Conservation (phyloP, 2,113 vertebrate genomes). For the Desmodus rotundus region DNA sequence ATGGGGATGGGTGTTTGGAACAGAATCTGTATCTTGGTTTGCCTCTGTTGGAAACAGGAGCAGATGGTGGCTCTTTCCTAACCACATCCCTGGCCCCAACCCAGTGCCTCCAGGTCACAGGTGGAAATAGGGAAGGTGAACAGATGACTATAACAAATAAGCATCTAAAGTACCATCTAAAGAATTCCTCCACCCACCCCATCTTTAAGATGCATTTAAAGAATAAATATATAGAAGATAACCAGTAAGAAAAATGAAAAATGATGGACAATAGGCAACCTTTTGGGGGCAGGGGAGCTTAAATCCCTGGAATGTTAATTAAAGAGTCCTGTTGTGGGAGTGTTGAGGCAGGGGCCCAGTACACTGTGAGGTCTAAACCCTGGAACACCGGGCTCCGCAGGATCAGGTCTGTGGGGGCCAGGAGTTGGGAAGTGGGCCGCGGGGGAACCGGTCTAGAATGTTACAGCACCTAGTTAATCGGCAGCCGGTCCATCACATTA, state of each 20-base stretch:
- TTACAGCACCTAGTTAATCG: conserved; percentile 83
- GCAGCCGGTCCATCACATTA: conserved; percentile 84
- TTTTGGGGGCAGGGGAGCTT: neutral
- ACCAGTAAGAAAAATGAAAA: neutral
- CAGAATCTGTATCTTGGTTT: neutral
- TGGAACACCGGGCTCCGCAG: neutral
- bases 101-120: accelerated
- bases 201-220: neutral
- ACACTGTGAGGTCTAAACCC: neutral
- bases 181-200: neutral
- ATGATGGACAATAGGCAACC: neutral
- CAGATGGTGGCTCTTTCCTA: neutral
- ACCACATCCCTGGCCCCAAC: neutral
- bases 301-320: neutral
- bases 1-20: neutral
- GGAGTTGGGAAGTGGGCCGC: conserved; percentile 70
- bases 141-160: neutral
- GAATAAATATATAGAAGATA: neutral
- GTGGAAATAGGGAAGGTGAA: neutral
- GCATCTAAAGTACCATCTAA: neutral
- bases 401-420: conserved; percentile 20
- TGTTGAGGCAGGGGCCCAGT: neutral
- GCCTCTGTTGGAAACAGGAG: neutral
- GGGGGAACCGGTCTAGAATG: conserved; percentile 72
- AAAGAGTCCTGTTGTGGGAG: neutral